Conservation (phyloP, 2,888 invertebrate genomes). For the Spilarctia lutea region DNA sequence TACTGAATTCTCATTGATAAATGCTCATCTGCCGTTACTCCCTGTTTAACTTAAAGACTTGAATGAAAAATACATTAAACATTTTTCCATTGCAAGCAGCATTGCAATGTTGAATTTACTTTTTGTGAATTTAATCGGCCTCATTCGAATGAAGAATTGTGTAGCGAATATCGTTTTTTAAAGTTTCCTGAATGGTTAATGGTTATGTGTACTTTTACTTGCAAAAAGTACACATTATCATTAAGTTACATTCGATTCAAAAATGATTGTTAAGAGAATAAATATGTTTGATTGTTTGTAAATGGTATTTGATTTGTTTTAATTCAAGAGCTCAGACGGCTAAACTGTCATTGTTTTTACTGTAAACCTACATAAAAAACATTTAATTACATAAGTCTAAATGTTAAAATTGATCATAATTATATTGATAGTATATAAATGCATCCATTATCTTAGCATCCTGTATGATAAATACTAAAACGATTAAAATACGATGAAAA, state of each 20-base stretch:
- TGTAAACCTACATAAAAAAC: not conserved
- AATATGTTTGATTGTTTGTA: slow-evolving; percentile 7
- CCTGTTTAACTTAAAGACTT: slow-evolving; percentile 47
- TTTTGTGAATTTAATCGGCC: slow-evolving; percentile 46
- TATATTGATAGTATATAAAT: too few relatives aligned
- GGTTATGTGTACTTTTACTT: slow-evolving; percentile 26
- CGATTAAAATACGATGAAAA: too few relatives aligned
- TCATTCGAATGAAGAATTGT: slow-evolving; percentile 38
- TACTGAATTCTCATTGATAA: slow-evolving; percentile 46
- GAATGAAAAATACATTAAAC: slow-evolving; percentile 66
- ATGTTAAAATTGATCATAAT: not conserved
- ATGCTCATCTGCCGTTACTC: slow-evolving; percentile 31
- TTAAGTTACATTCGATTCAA: slow-evolving; percentile 46
- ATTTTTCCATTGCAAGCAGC: slow-evolving; percentile 51
- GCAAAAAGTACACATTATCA: slow-evolving; percentile 23
- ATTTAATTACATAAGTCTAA: not conserved
- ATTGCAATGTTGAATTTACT: slow-evolving; percentile 27
- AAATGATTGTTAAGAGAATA: slow-evolving; percentile 12
- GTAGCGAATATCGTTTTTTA: slow-evolving; percentile 36
- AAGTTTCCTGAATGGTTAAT: slow-evolving; percentile 27
- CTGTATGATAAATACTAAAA: not conserved
- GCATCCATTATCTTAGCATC: not conserved
- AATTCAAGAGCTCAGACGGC: not conserved
- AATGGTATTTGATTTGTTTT: not conserved
- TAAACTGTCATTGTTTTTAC: not conserved